A percentile compares a stretch with the other conserved stretches of the same genome.
These are phyloP conservation scores for Mormyrops boulengeri DNA, from an alignment of 2,797 vertebrate species.

Conservation along the genomic window DNA sequence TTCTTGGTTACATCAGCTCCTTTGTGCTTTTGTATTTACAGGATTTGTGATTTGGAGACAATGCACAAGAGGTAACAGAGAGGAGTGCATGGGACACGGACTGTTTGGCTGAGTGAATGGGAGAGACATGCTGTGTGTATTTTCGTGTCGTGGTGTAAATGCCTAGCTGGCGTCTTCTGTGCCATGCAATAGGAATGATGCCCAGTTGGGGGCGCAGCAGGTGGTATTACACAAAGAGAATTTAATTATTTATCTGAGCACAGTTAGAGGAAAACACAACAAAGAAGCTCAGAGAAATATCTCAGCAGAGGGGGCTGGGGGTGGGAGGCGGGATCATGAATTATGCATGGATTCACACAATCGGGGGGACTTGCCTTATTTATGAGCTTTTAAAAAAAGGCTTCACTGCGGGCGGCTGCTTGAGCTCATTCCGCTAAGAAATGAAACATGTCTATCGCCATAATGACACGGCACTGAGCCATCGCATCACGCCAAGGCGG, in stretches of 20 bases:
- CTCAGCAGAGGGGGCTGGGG: neutral
- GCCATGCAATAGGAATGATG: neutral
- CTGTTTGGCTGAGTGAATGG: neutral
- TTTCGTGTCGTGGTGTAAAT: neutral
- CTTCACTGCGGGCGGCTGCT: neutral
- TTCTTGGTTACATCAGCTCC: neutral
- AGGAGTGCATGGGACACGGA: neutral
- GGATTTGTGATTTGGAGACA: neutral
- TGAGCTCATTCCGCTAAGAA: neutral
- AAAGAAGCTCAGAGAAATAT: slow-evolving; percentile 19
- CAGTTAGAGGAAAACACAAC: slow-evolving; percentile 24
- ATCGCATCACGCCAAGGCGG: neutral
- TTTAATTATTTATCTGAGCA: slow-evolving; percentile 24
- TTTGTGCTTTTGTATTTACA: neutral
- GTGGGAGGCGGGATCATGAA: slow-evolving; percentile 14
- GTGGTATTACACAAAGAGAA: neutral
- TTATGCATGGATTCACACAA: slow-evolving; percentile 18
- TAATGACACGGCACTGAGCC: neutral
- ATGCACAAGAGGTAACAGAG: neutral
- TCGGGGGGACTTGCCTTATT: slow-evolving; percentile 23
- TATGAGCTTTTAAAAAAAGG: slow-evolving; percentile 15
- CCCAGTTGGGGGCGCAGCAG: neutral
- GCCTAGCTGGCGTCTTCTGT: neutral
- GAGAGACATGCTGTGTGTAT: neutral
- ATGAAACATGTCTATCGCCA: slow-evolving; percentile 9